Evolutionary conservation across 2,888 invertebrate species (phyloP).

Genomic region (Frankliniella fusca): DNA sequence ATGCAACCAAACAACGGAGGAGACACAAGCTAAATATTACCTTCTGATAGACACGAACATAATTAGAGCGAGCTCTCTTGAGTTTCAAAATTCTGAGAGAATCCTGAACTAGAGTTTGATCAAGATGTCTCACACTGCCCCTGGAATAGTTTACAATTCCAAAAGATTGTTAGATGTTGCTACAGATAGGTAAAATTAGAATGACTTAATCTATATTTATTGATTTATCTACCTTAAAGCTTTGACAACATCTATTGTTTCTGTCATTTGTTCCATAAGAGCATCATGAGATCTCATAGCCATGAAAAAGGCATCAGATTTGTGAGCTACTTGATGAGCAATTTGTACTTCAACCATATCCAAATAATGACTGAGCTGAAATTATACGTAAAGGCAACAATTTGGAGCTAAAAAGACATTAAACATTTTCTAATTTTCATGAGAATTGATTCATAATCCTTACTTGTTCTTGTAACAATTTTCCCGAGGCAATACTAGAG

Average conservation of each 20-base stretch:
- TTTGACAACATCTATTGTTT: slow-evolving; percentile 72
- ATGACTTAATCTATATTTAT: slow-evolving; percentile 28
- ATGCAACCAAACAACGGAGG: slow-evolving; percentile 31
- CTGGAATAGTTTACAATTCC: slow-evolving; percentile 43
- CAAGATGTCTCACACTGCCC: slow-evolving; percentile 70
- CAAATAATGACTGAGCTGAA: slow-evolving; percentile 80
- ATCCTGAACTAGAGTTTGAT: slow-evolving; percentile 71
- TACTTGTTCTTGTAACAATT: slow-evolving; percentile 77
- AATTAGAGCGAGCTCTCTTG: slow-evolving; percentile 43
- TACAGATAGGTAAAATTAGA: slow-evolving; percentile 20
- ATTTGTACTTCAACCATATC: slow-evolving; percentile 93
- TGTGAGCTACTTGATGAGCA: slow-evolving; percentile 85
- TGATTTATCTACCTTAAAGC: slow-evolving; percentile 53
- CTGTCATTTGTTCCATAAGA: slow-evolving; percentile 89
- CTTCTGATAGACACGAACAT: slow-evolving; percentile 44
- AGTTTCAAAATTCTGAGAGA: slow-evolving; percentile 68
- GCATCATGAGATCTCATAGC: slow-evolving; percentile 98
- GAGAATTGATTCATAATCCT: slow-evolving; percentile 9
- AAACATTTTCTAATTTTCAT: slow-evolving; percentile 23
- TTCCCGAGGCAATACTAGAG: slow-evolving; percentile 41
- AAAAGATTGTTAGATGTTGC: slow-evolving; percentile 6
- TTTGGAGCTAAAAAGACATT: slow-evolving; percentile 30
- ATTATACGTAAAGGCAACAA: slow-evolving; percentile 36
- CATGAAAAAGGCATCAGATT: slow-evolving; percentile 95
- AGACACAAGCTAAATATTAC: slow-evolving; percentile 37